Conservation (phyloP, 2,113 vertebrate species). For the Uria aalge region DNA sequence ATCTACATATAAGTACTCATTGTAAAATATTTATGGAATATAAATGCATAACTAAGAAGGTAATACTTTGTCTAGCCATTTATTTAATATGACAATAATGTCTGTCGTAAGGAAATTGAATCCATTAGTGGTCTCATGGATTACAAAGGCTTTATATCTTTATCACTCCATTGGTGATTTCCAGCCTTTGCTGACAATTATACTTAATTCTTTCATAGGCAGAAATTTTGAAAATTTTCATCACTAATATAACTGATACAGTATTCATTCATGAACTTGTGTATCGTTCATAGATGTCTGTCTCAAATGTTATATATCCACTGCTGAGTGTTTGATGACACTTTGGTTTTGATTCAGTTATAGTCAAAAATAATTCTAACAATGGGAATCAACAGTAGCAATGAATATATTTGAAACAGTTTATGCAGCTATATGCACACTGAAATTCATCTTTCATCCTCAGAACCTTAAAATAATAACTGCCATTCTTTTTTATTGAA, state of each 20-base stretch:
- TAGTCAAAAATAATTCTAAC: background rate
- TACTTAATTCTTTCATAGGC: background rate
- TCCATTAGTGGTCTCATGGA: background rate
- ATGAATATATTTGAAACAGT: background rate
- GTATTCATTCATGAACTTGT: background rate
- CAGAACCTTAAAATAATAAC: background rate
- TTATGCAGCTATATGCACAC: background rate
- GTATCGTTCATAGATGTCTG: background rate
- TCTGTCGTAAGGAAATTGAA: background rate
- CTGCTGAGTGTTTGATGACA: background rate
- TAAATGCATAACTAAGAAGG: conserved; percentile 9
- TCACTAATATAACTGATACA: background rate
- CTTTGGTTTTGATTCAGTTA: background rate
- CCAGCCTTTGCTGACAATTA: background rate
- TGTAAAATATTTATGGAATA: conserved; percentile 45
- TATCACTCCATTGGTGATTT: background rate
- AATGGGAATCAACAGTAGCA: background rate
- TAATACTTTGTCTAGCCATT: conserved; percentile 12
- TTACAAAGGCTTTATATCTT: background rate
- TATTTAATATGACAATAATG: background rate
- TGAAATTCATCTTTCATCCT: background rate
- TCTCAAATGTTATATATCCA: background rate
- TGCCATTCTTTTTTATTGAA: background rate
- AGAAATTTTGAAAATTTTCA: background rate
- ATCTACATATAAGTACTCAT: background rate